These are phyloP conservation scores for Muricea muricata DNA, from an alignment of 92 coral and sea anemone genomes.

Conservation along the genomic window DNA sequence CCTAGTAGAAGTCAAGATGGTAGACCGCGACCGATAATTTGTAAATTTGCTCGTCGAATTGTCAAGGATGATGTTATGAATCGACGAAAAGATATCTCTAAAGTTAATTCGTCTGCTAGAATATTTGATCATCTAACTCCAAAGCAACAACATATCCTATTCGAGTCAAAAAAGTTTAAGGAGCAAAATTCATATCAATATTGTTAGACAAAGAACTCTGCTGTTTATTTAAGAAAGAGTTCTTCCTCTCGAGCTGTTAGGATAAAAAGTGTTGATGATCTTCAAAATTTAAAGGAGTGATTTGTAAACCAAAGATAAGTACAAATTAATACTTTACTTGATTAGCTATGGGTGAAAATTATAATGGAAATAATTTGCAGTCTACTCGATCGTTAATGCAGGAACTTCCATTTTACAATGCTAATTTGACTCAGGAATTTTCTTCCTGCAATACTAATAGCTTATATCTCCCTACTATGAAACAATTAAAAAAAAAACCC, in stretches of 20 bases:
- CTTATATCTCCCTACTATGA: constrained; percentile 50
- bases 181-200: constrained; percentile 41
- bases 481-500: constrained; percentile 34
- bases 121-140: constrained; percentile 31
- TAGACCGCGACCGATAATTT: constrained; percentile 44
- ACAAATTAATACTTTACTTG: background rate
- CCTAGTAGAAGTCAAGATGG: constrained; percentile 41
- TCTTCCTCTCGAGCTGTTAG: constrained; percentile 23
- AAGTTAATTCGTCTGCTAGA: constrained; percentile 3
- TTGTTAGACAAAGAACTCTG: constrained; percentile 56
- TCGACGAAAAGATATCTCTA: background rate
- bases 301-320: too few species aligned
- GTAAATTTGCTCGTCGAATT: constrained; percentile 55
- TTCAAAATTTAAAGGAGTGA: too few species aligned
- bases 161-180: constrained; percentile 25
- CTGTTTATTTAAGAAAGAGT: constrained; percentile 49
- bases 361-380: too few species aligned
- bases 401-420: constrained; percentile 53
- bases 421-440: constrained; percentile 4
- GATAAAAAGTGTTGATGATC: constrained; percentile 25
- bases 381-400: too few species aligned
- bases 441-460: constrained; percentile 50
- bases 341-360: too few species aligned
- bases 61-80: constrained; percentile 54
- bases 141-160: background rate